These are phyloP conservation scores for Silurus aristotelis DNA, from an alignment of 2,797 vertebrate genomes.

Conservation along the genomic window DNA sequence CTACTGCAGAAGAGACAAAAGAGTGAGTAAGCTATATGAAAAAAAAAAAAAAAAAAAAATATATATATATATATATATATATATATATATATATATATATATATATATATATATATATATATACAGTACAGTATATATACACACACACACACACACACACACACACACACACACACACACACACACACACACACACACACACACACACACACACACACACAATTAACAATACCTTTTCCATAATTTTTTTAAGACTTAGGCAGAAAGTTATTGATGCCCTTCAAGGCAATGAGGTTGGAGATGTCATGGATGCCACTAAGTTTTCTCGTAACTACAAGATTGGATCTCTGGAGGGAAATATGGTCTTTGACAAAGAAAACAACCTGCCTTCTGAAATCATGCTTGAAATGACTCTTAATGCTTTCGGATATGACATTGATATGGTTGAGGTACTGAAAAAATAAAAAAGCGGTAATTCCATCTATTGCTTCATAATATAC, in stretches of 20 bases:
- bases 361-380: slow-evolving; percentile 85
- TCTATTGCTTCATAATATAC: not conserved
- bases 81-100: no score
- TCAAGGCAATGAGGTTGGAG: slow-evolving; percentile 76
- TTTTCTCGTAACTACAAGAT: slow-evolving; percentile 87
- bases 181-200: no score
- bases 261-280: slow-evolving; percentile 75
- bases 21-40: slow-evolving; percentile 66
- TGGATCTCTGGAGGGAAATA: slow-evolving; percentile 82
- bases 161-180: no score
- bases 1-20: slow-evolving; percentile 73
- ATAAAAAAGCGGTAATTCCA: not conserved
- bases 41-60: no score
- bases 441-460: slow-evolving; percentile 86
- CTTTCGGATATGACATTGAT: slow-evolving; percentile 82
- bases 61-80: no score
- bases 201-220: no score
- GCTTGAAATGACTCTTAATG: slow-evolving; percentile 88
- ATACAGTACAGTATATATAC: no score
- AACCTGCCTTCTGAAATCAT: slow-evolving; percentile 88
- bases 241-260: slow-evolving; percentile 76
- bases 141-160: no score
- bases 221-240: not conserved
- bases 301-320: slow-evolving; percentile 76
- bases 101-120: no score